Evolutionary conservation across 1,140 invertebrate genomes (phyloP).

Genomic region (Condylostylus longicornis): DNA sequence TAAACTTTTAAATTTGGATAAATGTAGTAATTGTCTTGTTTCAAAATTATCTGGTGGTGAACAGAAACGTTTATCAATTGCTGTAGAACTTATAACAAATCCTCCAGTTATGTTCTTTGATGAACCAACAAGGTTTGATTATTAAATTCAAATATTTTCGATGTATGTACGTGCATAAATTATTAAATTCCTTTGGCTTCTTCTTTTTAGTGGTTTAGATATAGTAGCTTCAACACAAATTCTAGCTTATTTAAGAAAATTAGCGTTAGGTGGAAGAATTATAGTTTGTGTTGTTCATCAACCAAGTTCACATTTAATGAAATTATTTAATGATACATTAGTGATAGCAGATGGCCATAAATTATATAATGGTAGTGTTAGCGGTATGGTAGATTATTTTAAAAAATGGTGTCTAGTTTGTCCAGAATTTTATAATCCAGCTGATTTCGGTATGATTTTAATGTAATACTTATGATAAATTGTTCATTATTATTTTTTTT

Average conservation of each 20-base stretch:
- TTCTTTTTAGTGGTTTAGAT: slow-evolving; percentile 62
- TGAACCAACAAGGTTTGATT: slow-evolving; percentile 44
- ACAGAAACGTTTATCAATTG: slow-evolving; percentile 70
- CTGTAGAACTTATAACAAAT: slow-evolving; percentile 67
- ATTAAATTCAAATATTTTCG: neutral
- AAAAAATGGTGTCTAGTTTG: slow-evolving; percentile 38
- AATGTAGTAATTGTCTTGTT: slow-evolving; percentile 47
- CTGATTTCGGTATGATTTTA: slow-evolving; percentile 38
- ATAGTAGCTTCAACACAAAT: slow-evolving; percentile 56
- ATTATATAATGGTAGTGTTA: slow-evolving; percentile 41
- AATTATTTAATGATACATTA: slow-evolving; percentile 47
- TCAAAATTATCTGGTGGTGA: slow-evolving; percentile 64
- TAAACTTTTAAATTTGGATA: slow-evolving; percentile 39
- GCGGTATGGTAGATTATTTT: slow-evolving; percentile 37
- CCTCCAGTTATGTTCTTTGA: slow-evolving; percentile 55
- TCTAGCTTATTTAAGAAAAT: slow-evolving; percentile 44
- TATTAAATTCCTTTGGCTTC: too few relatives aligned
- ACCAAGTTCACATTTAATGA: slow-evolving; percentile 70
- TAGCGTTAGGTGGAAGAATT: slow-evolving; percentile 57
- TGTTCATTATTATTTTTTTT: neutral
- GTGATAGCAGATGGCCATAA: slow-evolving; percentile 41
- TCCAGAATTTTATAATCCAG: slow-evolving; percentile 51
- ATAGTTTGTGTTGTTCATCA: slow-evolving; percentile 81
- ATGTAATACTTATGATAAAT: neutral
- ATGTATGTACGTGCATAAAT: slow-evolving; percentile 1